phyloP scores from a whole-genome alignment of 1,140 invertebrate genomes.

The Ceratina japonica region DNA sequence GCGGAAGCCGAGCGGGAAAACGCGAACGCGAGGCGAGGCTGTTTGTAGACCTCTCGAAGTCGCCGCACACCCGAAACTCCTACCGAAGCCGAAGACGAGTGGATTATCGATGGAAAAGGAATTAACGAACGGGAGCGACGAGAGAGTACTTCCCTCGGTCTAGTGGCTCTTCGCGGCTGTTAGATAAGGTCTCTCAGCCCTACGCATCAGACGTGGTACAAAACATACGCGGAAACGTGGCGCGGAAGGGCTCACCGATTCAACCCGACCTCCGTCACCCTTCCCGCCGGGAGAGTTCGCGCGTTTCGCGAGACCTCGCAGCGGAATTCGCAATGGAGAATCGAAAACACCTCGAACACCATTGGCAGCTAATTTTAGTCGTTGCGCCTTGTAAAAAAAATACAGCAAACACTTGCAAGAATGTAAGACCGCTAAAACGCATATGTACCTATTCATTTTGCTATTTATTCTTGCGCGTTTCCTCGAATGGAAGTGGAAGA shows the following conservation, averaged over 20 bases:
- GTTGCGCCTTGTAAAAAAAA: not conserved
- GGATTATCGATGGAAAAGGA: slow-evolving; percentile 66
- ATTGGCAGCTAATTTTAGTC: too few relatives aligned
- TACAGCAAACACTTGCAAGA: not conserved
- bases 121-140: slow-evolving; percentile 61
- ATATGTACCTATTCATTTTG: too few relatives aligned
- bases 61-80: slow-evolving; percentile 57
- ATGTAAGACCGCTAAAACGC: not conserved
- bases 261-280: not conserved
- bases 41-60: slow-evolving; percentile 64
- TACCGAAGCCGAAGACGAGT: slow-evolving; percentile 52
- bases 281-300: not conserved
- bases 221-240: slow-evolving; percentile 53
- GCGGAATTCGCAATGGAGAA: too few relatives aligned
- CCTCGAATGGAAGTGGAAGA: not conserved
- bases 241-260: slow-evolving; percentile 25
- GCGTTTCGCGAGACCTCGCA: not conserved
- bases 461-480: not conserved
- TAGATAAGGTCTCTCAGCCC: slow-evolving; percentile 62
- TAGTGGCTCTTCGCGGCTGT: slow-evolving; percentile 64
- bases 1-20: not conserved
- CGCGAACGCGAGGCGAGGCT: slow-evolving; percentile 56
- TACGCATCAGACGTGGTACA: slow-evolving; percentile 48
- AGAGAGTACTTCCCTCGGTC: slow-evolving; percentile 61
- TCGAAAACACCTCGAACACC: not conserved